Evolutionary conservation across 2,113 vertebrate species (phyloP).

Genomic region (Macrotis lagotis): DNA sequence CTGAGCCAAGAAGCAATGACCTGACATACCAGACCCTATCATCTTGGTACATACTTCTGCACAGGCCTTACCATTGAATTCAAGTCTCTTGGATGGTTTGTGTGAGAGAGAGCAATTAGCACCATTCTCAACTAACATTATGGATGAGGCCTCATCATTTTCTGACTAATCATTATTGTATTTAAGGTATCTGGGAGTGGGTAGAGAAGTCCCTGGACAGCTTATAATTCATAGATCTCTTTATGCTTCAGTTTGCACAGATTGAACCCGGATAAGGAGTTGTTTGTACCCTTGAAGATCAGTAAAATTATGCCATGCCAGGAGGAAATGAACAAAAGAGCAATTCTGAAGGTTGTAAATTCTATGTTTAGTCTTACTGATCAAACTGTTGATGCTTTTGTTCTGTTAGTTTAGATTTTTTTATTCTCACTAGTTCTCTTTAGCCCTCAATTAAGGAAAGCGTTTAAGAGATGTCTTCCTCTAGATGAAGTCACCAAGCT

Average conservation of each 20-base stretch:
- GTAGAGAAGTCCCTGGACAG: not conserved
- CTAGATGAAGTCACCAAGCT: constrained; percentile 5
- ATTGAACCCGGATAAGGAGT: constrained; percentile 7
- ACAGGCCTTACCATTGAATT: not conserved
- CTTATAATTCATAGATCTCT: not conserved
- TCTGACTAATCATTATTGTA: not conserved
- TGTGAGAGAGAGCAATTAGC: not conserved
- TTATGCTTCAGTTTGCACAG: constrained; percentile 44
- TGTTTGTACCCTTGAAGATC: not conserved
- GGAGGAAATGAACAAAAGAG: constrained; percentile 28
- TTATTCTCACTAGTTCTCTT: constrained; percentile 13
- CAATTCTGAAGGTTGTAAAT: not conserved
- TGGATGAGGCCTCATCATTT: not conserved
- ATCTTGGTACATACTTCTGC: not conserved
- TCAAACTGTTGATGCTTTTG: not conserved
- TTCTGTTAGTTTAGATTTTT: constrained; percentile 7
- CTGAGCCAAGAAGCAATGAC: not conserved
- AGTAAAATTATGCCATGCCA: not conserved
- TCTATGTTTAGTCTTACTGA: not conserved
- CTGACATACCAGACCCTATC: not conserved
- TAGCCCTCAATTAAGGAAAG: not conserved
- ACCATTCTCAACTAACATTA: not conserved
- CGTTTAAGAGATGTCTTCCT: constrained; percentile 11
- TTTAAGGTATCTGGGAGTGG: not conserved
- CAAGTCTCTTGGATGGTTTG: not conserved